phyloP scores from a whole-genome alignment of 1,140 invertebrate genomes.

The Drosophila novamexicana region DNA sequence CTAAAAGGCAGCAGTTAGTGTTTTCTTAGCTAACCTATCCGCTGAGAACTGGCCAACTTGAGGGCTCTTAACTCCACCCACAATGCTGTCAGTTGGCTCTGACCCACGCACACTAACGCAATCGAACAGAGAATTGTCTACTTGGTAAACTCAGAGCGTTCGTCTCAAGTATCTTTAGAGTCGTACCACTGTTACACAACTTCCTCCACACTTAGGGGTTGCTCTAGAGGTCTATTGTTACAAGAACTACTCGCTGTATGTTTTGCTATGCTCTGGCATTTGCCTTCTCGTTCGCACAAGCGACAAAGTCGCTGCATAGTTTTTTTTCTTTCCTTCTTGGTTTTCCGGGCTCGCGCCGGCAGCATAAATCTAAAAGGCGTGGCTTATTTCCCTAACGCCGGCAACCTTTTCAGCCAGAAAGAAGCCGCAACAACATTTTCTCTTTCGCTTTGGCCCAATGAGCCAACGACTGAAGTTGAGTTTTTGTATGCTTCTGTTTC shows the following conservation, averaged over 20 bases:
- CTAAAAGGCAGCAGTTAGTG: not conserved
- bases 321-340: slow-evolving; percentile 52
- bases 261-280: slow-evolving; percentile 23
- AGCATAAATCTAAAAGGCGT: slow-evolving; percentile 70
- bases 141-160: slow-evolving; percentile 10
- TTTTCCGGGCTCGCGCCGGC: slow-evolving; percentile 72
- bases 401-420: slow-evolving; percentile 57
- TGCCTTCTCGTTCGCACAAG: slow-evolving; percentile 45
- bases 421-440: slow-evolving; percentile 60
- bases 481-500: slow-evolving; percentile 45
- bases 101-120: slow-evolving; percentile 14
- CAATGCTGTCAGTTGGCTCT: slow-evolving; percentile 43
- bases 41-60: slow-evolving; percentile 11
- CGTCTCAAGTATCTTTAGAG: slow-evolving; percentile 64
- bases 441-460: slow-evolving; percentile 49
- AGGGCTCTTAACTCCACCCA: slow-evolving; percentile 48
- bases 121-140: slow-evolving; percentile 22
- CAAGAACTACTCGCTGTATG: slow-evolving; percentile 59
- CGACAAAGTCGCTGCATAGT: slow-evolving; percentile 43
- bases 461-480: slow-evolving; percentile 47
- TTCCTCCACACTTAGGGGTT: slow-evolving; percentile 56
- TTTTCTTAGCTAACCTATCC: not conserved
- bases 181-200: slow-evolving; percentile 46
- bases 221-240: slow-evolving; percentile 76
- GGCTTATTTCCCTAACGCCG: slow-evolving; percentile 65